Conservation (phyloP, 2,113 vertebrate genomes). For the Ophiodon elongatus region DNA sequence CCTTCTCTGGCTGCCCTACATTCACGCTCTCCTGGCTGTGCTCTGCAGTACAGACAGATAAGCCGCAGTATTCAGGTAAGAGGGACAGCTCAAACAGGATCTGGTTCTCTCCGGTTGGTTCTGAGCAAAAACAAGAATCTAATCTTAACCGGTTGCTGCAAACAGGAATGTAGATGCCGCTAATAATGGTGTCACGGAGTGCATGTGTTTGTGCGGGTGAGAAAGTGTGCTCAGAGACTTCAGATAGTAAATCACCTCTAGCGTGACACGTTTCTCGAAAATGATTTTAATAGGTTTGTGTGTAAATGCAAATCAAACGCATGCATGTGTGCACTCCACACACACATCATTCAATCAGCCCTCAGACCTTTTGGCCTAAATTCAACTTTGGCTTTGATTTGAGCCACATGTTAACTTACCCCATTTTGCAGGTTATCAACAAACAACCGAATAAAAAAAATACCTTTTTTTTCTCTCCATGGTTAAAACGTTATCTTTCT, state of each 20-base stretch:
- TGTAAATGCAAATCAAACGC: background rate
- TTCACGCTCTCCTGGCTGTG: constrained; percentile 36
- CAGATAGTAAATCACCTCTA: background rate
- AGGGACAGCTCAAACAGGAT: constrained; percentile 21
- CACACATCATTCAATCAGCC: background rate
- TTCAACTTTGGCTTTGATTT: background rate
- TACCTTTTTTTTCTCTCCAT: accelerated
- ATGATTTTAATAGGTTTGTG: background rate
- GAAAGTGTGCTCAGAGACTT: background rate
- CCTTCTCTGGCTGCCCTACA: constrained; percentile 65
- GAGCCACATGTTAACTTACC: background rate
- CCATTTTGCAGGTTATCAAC: background rate
- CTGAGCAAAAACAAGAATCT: constrained; percentile 23
- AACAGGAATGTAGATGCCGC: background rate
- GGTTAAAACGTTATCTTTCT: too few relatives aligned
- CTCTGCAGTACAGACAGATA: constrained; percentile 50
- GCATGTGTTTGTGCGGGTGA: background rate
- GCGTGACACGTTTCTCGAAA: background rate
- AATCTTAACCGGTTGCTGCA: constrained; percentile 41
- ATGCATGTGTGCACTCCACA: background rate
- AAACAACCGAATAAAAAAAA: background rate
- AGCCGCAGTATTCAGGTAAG: constrained; percentile 62
- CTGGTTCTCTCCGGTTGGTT: constrained; percentile 53
- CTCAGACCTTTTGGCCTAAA: background rate
- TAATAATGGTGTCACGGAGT: constrained; percentile 9